Conservation (phyloP, 2,888 invertebrate genomes). For the Cordilura impudica region DNA sequence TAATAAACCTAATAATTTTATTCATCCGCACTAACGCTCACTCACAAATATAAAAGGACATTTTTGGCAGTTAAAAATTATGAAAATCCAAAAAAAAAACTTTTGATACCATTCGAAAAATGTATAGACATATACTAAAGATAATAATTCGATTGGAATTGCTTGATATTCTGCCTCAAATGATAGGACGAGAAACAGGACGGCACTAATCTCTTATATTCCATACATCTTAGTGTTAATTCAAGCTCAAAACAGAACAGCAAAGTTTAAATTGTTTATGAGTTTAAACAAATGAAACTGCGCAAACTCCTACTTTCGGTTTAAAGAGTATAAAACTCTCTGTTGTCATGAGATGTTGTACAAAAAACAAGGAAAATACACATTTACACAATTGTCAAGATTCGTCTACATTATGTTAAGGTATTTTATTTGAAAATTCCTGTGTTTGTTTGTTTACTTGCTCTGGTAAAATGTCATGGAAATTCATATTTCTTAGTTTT, state of each 20-base stretch:
- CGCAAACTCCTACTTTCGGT: neutral
- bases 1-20: slow-evolving; percentile 35
- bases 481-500: slow-evolving; percentile 3
- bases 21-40: neutral
- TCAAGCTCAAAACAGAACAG: neutral
- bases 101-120: neutral
- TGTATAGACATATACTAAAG: neutral
- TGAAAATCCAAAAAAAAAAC: slow-evolving; percentile 1
- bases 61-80: neutral
- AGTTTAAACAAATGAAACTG: neutral
- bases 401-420: neutral
- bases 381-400: neutral
- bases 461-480: slow-evolving; percentile 54
- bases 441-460: neutral
- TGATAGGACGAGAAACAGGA: too few relatives aligned
- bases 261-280: neutral
- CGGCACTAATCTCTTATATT: too few relatives aligned
- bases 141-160: neutral
- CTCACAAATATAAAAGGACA: neutral
- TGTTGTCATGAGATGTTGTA: neutral
- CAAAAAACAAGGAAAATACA: too few relatives aligned
- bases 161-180: neutral
- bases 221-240: neutral
- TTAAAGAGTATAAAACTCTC: neutral
- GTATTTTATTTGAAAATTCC: neutral